Conservation (phyloP, 2,888 invertebrate genomes). For the Kryphioiulus occultus region DNA sequence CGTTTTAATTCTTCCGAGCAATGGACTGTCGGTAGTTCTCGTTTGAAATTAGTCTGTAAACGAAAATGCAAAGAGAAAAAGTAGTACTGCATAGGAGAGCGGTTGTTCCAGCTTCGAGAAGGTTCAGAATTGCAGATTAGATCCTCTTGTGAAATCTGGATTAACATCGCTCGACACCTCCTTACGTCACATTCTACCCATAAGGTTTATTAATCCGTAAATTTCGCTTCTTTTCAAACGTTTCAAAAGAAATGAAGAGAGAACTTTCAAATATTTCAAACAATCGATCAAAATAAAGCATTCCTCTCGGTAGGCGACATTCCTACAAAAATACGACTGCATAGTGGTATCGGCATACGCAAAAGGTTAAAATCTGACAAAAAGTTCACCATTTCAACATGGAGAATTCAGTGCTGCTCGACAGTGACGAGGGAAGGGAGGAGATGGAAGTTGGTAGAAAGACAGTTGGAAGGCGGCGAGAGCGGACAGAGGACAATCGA, state of each 20-base stretch:
- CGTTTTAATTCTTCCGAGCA: no score
- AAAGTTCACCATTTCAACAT: conserved; percentile 33
- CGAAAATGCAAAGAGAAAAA: no score
- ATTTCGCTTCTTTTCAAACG: conserved; percentile 37
- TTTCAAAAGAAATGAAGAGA: conserved; percentile 39
- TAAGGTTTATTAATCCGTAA: conserved; percentile 46
- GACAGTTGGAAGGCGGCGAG: conserved; percentile 29
- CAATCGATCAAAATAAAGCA: conserved; percentile 35
- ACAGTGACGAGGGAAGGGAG: not conserved
- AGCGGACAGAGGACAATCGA: not conserved
- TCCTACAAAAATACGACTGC: conserved; percentile 50
- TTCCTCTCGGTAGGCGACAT: conserved; percentile 12
- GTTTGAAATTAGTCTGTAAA: no score
- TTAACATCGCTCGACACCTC: not conserved
- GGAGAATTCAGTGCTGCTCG: not conserved
- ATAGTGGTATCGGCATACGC: conserved; percentile 44
- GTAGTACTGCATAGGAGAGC: no score
- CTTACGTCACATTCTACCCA: conserved; percentile 37
- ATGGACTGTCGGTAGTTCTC: no score
- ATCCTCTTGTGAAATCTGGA: conserved; percentile 55
- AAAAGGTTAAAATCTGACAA: conserved; percentile 42
- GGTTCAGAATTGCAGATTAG: no score
- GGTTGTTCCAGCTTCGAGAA: no score
- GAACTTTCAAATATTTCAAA: not conserved
- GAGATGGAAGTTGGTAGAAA: conserved; percentile 35